Percentiles rank a stretch among this genome's conserved stretches.
These are phyloP conservation scores for Brachionus rubens DNA, from an alignment of 1,140 invertebrate species.

Conservation along the genomic window DNA sequence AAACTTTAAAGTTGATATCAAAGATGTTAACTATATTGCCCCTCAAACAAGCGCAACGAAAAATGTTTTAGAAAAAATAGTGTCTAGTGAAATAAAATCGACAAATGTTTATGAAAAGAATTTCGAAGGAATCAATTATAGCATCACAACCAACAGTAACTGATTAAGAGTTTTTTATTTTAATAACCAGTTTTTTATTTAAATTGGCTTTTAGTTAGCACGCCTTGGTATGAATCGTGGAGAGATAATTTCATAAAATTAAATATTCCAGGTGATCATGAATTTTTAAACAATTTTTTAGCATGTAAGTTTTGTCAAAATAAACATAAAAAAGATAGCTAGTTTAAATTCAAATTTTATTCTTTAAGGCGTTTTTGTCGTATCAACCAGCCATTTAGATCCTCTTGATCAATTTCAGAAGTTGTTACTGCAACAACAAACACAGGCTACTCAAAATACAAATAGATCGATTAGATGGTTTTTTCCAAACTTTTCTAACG, in stretches of 20 bases:
- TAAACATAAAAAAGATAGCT: background rate
- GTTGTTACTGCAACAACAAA: constrained; percentile 73
- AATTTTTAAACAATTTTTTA: constrained; percentile 88
- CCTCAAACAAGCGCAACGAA: constrained; percentile 76
- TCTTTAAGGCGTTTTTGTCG: constrained; percentile 67
- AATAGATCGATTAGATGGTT: constrained; percentile 83
- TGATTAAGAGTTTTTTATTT: background rate
- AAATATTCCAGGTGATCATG: constrained; percentile 85
- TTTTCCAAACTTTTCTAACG: constrained; percentile 63
- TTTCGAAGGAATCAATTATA: background rate
- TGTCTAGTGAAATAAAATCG: constrained; percentile 64
- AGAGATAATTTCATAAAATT: constrained; percentile 82
- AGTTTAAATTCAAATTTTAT: background rate
- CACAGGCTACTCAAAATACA: constrained; percentile 68
- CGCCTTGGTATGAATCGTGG: constrained; percentile 96
- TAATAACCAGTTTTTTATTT: constrained; percentile 46
- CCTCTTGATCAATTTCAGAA: constrained; percentile 73
- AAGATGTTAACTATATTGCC: constrained; percentile 74
- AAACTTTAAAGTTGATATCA: constrained; percentile 74
- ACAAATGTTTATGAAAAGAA: constrained; percentile 54
- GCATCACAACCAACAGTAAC: background rate
- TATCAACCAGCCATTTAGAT: constrained; percentile 75
- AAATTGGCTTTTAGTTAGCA: constrained; percentile 64
- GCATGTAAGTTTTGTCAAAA: constrained; percentile 68
- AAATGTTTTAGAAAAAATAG: constrained; percentile 73